A percentile compares a stretch with the other conserved stretches of the same genome.
Conservation (phyloP, 2,888 invertebrate genomes). For the Acronicta leporina region DNA sequence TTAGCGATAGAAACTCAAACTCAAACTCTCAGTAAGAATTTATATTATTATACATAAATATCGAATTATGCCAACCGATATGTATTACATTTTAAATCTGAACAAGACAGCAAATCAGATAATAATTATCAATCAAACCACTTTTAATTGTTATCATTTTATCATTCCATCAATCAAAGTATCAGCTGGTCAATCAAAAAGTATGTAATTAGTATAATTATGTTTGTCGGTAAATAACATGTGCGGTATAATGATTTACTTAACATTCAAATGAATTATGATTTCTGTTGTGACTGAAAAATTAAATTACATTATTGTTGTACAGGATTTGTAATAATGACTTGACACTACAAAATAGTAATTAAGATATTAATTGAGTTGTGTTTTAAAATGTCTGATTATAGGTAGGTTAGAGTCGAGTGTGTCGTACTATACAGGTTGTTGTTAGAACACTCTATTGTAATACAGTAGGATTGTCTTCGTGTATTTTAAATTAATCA, state of each 20-base stretch:
- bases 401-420: too few relatives aligned
- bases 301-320: neutral
- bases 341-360: too few relatives aligned
- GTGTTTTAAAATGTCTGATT: too few relatives aligned
- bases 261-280: conserved; percentile 24
- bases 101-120: conserved; percentile 19
- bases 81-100: too few relatives aligned
- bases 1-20: too few relatives aligned
- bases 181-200: conserved; percentile 5
- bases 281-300: conserved; percentile 15
- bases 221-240: conserved; percentile 1
- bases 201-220: conserved; percentile 37
- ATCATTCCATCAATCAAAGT: conserved; percentile 37
- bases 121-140: conserved; percentile 43
- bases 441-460: too few relatives aligned
- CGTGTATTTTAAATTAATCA: too few relatives aligned
- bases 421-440: too few relatives aligned
- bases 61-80: neutral
- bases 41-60: too few relatives aligned
- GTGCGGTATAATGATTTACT: conserved; percentile 9
- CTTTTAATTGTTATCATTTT: conserved; percentile 37
- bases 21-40: too few relatives aligned
- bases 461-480: too few relatives aligned
- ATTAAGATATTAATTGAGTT: too few relatives aligned
- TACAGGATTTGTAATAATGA: neutral